Evolutionary conservation across 2,113 vertebrate species (phyloP).

Genomic region (Lipophrys pholis): DNA sequence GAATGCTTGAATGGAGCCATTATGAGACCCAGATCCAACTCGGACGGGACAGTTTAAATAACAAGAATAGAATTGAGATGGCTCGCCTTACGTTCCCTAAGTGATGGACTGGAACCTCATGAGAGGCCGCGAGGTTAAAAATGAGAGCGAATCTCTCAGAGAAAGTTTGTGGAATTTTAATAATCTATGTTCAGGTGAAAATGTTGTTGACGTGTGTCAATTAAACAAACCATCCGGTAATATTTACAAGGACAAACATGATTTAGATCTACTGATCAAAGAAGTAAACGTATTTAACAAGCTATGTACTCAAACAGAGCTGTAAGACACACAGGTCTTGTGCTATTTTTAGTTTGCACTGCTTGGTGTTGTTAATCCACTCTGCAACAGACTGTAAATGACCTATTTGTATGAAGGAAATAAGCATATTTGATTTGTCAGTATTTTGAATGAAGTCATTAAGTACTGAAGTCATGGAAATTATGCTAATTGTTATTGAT

Average conservation of each 20-base stretch:
- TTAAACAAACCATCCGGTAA: no score
- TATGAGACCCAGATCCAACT: constrained; percentile 57
- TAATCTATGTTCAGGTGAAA: neutral
- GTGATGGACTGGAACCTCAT: neutral
- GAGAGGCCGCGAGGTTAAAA: neutral
- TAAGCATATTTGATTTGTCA: constrained; percentile 78
- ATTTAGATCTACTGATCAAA: no score
- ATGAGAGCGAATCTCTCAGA: no score
- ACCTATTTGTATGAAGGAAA: constrained; percentile 64
- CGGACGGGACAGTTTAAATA: constrained; percentile 51
- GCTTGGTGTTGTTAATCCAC: constrained; percentile 38
- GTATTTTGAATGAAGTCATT: constrained; percentile 73
- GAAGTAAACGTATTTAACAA: no score
- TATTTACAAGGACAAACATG: no score
- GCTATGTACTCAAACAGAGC: no score
- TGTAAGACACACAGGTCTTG: neutral
- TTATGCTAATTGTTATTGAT: constrained; percentile 81
- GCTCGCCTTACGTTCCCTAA: constrained; percentile 15
- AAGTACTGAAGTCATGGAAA: constrained; percentile 64
- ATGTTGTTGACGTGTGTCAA: no score
- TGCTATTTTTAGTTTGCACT: constrained; percentile 33
- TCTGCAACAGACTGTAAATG: constrained; percentile 63
- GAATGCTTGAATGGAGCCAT: constrained; percentile 73
- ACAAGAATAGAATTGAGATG: constrained; percentile 27
- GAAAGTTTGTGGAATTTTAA: neutral